A percentile compares a stretch with the other conserved stretches of the same genome.
Evolutionary conservation across 2,888 invertebrate genomes (phyloP).

Genomic region (Ligdia adustata): DNA sequence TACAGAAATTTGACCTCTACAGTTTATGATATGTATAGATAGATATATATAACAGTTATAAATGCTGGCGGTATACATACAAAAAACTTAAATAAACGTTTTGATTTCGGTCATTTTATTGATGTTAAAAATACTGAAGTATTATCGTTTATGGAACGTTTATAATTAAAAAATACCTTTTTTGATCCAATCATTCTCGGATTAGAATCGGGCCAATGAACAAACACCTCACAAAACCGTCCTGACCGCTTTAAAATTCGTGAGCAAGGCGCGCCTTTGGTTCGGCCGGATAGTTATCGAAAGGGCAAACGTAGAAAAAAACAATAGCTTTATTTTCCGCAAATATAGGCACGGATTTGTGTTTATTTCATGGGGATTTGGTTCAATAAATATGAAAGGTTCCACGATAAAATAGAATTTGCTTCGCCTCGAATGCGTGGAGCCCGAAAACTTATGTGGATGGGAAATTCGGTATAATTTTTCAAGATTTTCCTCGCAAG

Average conservation of each 20-base stretch:
- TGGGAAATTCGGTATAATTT: background rate
- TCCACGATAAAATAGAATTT: conserved; percentile 4
- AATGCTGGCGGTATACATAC: too few species aligned
- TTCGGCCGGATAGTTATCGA: background rate
- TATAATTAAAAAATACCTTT: too few species aligned
- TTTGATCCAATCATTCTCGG: background rate
- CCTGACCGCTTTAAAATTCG: conserved; percentile 10
- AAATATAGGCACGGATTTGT: conserved; percentile 17
- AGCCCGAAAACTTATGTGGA: conserved; percentile 1
- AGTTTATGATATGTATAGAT: too few species aligned
- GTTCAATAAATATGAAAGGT: conserved; percentile 18
- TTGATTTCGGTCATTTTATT: too few species aligned
- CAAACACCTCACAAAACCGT: too few species aligned
- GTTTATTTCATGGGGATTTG: conserved; percentile 18
- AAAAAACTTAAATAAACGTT: too few species aligned
- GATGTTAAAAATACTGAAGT: too few species aligned
- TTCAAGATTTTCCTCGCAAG: background rate
- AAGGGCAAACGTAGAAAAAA: conserved; percentile 10
- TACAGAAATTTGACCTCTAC: too few species aligned
- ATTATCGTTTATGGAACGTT: too few species aligned
- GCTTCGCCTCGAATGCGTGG: background rate
- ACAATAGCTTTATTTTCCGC: conserved; percentile 16
- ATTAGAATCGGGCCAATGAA: too few species aligned
- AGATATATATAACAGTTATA: too few species aligned
- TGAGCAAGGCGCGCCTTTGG: background rate